Base-by-base conservation (phyloP, 2,797 vertebrate genomes). In the Pipistrellus nathusii region DNA sequence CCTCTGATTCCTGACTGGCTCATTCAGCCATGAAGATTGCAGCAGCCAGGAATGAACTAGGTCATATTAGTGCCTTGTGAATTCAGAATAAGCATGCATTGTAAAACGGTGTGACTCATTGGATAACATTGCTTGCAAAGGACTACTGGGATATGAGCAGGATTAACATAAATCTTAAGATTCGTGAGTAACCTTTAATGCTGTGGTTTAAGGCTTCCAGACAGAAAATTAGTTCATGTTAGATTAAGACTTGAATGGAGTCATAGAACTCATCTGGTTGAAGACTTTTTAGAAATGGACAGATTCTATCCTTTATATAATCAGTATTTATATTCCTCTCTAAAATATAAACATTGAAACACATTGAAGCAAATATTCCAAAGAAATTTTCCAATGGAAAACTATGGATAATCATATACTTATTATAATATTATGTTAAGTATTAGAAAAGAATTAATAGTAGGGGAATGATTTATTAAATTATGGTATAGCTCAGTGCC, bases 191-290 rank as follows among this genome's bases (percentile, higher is more conserved):
- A 83, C 46, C 13, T 25, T 93, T 76, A 88, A 51, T 64, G 64
- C 2, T 48, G 92, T 75, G 11, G 20, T 94, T 89, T 76, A 25
- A 81, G 27, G 25, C 35, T 32, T 73, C 35, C 46, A 83, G 55
- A 48, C 15, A 72, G 48, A 15, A 92, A 90, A 85, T 51, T 86
- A 94, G 91, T 84, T 62, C 77, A 48, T 88, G 44, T 75, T 83
- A 85, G 35, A 84, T 69, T 55, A 77, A 91, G 64, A 81, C 12
- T 62, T 88, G 30, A 90, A 46, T 23, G 9, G 23, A 86, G 25
- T 0, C 27, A 41, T 59, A 5, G 8, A 15, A 75, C 6, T 91
- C 25, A 15, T 46, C 25, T 44, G 32, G n/a, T 11, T 78, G 13
- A 88, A 69, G 15, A 86, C 59, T 73, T 64, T 64, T 69, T 38